Base-by-base conservation (phyloP, 2,797 vertebrate genomes). In the Tenualosa ilisha region DNA sequence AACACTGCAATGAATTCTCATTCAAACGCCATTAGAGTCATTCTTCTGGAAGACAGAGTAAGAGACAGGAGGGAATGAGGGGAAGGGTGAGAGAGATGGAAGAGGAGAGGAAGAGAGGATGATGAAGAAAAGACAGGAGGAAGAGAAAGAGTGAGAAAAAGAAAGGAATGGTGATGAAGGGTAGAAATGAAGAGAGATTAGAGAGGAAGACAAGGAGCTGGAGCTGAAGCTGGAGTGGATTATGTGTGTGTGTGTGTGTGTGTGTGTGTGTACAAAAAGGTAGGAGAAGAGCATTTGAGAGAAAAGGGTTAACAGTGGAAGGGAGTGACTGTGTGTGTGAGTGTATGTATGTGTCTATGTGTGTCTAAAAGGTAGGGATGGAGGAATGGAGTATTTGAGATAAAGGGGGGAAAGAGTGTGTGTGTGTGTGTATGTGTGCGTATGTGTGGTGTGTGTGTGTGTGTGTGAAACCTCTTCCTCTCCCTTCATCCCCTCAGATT, bases 1-100 rank as follows among this genome's bases (percentile, higher is more conserved):
- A 91, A 92, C 59, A 72, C n/a, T 7, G 86, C 86, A 53, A 87
- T 86, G 87, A 89, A 91, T 91, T 86, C 86, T 88, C 88, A 13
- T 82, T 87, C 85, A 63, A 0, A 86, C 46, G 86, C 86, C 61
- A 85, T 90, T 91, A 88, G 87, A 88, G 87, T 31, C 72, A 81
- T 83, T 88, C 84, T 85, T 15, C 68, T 0, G 24, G 22, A 79
- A 37, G 24, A 37, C 17, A 22, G 46, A 50, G 75, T 11, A 56
- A 82, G 84, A 75, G 83, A 83, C 59, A 84, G 51, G 82, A 84
- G 54, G 56, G 49, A 50, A 56, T 17, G 79, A n/a, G 31, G 46
- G 26, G 40, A 65, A 40, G 65, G 61, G 75, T n/a, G 49, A 17
- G 83, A 37, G 79, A 83, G 79, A 85, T 49, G 81, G 83, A 84